Evolutionary conservation across 2,888 invertebrate species (phyloP), one percentile per base, ranked within the genome.

Genomic region (Hypomecis atomaria): DNA sequence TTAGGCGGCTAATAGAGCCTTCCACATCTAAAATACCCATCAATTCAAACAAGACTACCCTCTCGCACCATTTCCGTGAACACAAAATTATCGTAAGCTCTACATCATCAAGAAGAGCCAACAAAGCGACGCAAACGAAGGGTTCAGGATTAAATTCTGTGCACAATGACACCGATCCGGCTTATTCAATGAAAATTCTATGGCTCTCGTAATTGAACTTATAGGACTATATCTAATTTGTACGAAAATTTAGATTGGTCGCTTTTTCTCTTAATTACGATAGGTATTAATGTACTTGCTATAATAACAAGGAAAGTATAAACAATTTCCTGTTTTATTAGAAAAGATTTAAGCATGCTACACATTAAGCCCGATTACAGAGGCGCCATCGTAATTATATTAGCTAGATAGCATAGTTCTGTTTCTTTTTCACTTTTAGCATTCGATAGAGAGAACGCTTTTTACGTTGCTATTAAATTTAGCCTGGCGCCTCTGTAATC

Each of bases 51-150:
- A 40, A 40, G 40, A 40, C 6, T 47, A 11, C 9, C 38, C 53
- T 53, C 47, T 47, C 47, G 23, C 45, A 40, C 53, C 45, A 60
- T 60, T 62, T 52, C 52, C 34, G 33, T 40, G 57, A 64, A 59
- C 49, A 55, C 33, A 40, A 55, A 59, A 59, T 55, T 44, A 55
- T 59, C 59, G 63, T 49, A 59, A 59, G 54, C 58, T 45, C 54
- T 54, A 55, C 55, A 64, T 64, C 54, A 42, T 62, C 53, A 62
- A 33, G 23, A 37, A 49, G 44, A 57, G 42, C 40, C 37, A 59
- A 64, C 59, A 64, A 64, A 64, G 62, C 54, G 55, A n/a, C 48
- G 44, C 59, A 64, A 64, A 64, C 59, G 63, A 64, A 59, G 63
- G 54, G 59, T 59, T 49, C 63, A 11, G 63, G 63, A 64, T 64